These are phyloP conservation scores for Lucilia cuprina DNA, from an alignment of 1,140 invertebrate species.

Conservation along the genomic window DNA sequence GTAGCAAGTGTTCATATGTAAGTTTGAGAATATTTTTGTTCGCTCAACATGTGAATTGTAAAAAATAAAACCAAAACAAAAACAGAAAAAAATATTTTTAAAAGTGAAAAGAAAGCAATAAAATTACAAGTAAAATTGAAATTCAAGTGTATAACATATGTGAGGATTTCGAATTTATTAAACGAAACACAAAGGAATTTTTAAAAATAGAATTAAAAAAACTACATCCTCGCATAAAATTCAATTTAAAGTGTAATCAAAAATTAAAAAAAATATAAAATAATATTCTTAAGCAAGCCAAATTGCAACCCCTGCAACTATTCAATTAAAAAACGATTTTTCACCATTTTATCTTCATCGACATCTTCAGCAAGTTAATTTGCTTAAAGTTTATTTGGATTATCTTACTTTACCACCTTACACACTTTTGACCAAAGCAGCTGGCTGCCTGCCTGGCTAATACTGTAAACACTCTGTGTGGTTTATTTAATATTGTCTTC, in stretches of 20 bases:
- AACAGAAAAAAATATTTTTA: not conserved
- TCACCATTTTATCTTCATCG: not conserved
- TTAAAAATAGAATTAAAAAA: not conserved
- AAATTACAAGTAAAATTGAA: not conserved
- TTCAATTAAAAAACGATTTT: not conserved
- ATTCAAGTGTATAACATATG: not conserved
- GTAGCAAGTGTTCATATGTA: no score
- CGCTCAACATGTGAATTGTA: no score
- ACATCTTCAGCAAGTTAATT: not conserved
- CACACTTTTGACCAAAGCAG: no score
- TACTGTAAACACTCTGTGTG: not conserved
- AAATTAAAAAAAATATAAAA: not conserved
- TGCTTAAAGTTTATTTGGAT: not conserved
- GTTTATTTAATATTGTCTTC: not conserved
- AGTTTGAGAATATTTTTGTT: no score
- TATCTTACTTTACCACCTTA: not conserved
- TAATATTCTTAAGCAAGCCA: no score
- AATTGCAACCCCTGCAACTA: not conserved
- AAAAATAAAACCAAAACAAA: no score
- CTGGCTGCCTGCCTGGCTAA: no score
- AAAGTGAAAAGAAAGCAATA: constrained; percentile 1
- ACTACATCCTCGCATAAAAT: not conserved
- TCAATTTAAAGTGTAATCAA: no score
- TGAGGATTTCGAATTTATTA: not conserved
- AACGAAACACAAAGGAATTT: not conserved